Percentiles rank a stretch among this genome's conserved stretches.
Conservation (phyloP, 2,888 invertebrate species). For the Acanthococcus lagerstroemiae region DNA sequence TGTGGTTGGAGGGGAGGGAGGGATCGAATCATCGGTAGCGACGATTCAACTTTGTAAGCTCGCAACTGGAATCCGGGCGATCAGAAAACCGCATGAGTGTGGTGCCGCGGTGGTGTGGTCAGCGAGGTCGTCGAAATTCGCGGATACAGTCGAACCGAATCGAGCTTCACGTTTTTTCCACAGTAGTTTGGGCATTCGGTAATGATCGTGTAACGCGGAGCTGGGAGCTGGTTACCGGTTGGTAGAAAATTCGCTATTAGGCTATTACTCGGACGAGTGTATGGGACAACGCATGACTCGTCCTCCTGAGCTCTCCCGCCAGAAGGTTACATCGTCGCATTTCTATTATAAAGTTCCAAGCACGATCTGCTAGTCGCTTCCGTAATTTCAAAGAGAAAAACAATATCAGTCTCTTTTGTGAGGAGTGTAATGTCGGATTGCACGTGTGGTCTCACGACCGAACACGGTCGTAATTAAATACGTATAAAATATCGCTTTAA, state of each 20-base stretch:
- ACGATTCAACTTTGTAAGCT: too few species aligned
- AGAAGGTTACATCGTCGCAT: constrained; percentile 2
- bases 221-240: neutral
- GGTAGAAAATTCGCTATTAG: too few species aligned
- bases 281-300: too few species aligned
- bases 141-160: too few species aligned
- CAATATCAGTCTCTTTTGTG: constrained; percentile 21
- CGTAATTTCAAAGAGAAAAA: constrained; percentile 29
- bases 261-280: too few species aligned
- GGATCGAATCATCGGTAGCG: too few species aligned
- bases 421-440: constrained; percentile 24
- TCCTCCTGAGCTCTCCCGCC: neutral
- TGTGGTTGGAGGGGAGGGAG: neutral
- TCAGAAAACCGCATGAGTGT: too few species aligned
- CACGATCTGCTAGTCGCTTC: constrained; percentile 27
- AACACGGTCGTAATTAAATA: constrained; percentile 30
- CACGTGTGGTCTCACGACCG: constrained; percentile 30
- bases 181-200: neutral
- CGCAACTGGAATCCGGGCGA: too few species aligned
- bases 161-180: neutral
- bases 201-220: neutral
- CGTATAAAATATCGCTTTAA: constrained; percentile 30
- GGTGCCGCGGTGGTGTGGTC: too few species aligned
- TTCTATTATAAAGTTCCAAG: constrained; percentile 27
- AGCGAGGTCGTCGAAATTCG: too few species aligned